Percentiles rank a stretch among this genome's conserved stretches.
These are phyloP conservation scores for Pristionchus exspectatus DNA, from an alignment of 2,888 invertebrate genomes.

Conservation along the genomic window DNA sequence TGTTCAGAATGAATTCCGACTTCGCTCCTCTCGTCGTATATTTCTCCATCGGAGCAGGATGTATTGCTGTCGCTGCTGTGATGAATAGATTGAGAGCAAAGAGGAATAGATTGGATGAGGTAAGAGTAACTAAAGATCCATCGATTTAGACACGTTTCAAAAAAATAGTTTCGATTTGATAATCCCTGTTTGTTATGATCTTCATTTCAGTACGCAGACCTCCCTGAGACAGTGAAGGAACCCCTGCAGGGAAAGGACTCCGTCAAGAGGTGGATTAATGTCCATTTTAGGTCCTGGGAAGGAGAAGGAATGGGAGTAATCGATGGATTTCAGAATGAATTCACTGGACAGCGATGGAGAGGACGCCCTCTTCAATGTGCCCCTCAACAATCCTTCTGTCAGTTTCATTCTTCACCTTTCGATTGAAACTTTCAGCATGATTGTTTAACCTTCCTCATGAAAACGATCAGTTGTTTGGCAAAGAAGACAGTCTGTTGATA, in stretches of 20 bases:
- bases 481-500: background rate
- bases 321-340: background rate
- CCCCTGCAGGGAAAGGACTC: background rate
- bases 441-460: background rate
- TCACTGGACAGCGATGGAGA: background rate
- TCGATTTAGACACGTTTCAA: too few relatives aligned
- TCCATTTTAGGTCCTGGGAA: background rate
- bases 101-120: slow-evolving; percentile 19
- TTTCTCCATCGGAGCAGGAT: slow-evolving; percentile 9
- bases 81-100: slow-evolving; percentile 24
- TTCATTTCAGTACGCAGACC: background rate
- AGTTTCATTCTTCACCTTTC: background rate
- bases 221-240: background rate
- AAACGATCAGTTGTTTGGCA: slow-evolving; percentile 7
- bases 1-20: background rate
- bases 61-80: slow-evolving; percentile 30
- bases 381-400: slow-evolving; percentile 22
- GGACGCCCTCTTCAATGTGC: slow-evolving; percentile 25
- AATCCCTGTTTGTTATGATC: too few relatives aligned
- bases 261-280: slow-evolving; percentile 16
- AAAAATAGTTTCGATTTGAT: too few relatives aligned
- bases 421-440: too few relatives aligned
- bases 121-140: too few relatives aligned
- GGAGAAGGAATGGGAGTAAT: background rate
- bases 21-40: slow-evolving; percentile 29